Evolutionary conservation across 2,113 vertebrate species (phyloP).

Genomic region (Indicator maculatus): DNA sequence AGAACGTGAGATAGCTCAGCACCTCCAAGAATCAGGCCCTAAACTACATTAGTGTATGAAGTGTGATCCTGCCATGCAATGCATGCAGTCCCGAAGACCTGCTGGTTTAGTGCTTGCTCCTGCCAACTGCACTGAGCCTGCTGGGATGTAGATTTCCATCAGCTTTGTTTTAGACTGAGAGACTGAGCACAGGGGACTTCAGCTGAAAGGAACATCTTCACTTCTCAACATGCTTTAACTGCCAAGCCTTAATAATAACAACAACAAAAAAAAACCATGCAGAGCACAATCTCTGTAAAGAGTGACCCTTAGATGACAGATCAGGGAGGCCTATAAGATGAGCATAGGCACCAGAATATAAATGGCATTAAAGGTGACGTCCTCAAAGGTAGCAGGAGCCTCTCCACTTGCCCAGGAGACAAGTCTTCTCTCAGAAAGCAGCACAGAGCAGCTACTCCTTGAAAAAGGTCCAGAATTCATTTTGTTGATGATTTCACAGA

Average conservation of each 20-base stretch:
- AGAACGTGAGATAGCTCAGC: background rate
- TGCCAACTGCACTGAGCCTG: background rate
- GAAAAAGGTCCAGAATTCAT: background rate
- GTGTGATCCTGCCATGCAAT: background rate
- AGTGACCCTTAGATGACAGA: background rate
- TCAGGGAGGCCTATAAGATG: background rate
- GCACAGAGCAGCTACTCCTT: background rate
- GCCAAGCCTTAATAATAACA: too few relatives aligned
- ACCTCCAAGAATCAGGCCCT: background rate
- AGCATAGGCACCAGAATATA: background rate
- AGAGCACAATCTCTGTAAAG: background rate
- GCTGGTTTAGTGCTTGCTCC: background rate
- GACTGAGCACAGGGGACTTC: background rate
- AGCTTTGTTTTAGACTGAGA: background rate
- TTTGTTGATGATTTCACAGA: background rate
- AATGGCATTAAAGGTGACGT: fast-evolving
- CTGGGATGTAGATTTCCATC: background rate
- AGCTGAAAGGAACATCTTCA: background rate
- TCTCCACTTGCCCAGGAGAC: background rate
- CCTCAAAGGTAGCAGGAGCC: background rate
- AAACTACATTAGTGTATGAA: background rate
- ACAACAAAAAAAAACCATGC: too few relatives aligned
- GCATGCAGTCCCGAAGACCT: background rate
- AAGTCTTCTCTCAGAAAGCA: background rate
- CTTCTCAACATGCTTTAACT: background rate